Evolutionary conservation across 2,797 vertebrate species (phyloP).

Genomic region (Monodelphis domestica): DNA sequence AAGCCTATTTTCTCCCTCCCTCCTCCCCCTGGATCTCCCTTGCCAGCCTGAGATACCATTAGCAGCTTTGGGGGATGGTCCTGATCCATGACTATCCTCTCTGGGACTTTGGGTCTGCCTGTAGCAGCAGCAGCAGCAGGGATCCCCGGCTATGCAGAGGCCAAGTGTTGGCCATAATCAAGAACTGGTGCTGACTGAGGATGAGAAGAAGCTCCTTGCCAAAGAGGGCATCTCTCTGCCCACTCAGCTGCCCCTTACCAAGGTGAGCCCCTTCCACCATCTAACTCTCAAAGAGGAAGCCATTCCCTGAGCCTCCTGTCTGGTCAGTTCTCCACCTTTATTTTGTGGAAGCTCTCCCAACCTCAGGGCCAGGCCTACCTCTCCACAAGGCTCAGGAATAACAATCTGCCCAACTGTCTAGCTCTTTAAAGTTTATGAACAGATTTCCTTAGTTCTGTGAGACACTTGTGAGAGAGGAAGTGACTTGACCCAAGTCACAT

Average conservation of each 20-base stretch:
- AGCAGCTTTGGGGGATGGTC: not conserved
- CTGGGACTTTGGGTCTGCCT: not conserved
- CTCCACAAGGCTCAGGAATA: not conserved
- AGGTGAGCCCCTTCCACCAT: slow-evolving; percentile 84
- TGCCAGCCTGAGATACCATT: fast-evolving
- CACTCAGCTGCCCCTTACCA: slow-evolving; percentile 93
- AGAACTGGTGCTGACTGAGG: slow-evolving; percentile 93
- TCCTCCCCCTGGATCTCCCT: not conserved
- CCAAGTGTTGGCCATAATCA: slow-evolving; percentile 84
- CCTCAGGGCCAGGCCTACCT: not conserved
- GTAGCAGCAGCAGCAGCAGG: slow-evolving; percentile 65
- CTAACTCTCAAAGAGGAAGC: not conserved
- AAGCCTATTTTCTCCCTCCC: not conserved
- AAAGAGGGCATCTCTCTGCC: slow-evolving; percentile 94
- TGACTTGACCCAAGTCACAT: not conserved
- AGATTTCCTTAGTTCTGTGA: not conserved
- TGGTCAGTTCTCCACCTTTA: not conserved
- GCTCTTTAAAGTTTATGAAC: not conserved
- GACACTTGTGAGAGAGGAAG: not conserved
- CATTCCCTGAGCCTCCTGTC: not conserved
- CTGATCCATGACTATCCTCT: not conserved
- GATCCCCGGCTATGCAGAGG: slow-evolving; percentile 66
- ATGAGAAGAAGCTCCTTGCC: slow-evolving; percentile 94
- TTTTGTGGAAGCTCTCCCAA: not conserved
- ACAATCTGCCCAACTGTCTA: not conserved